Conservation (phyloP, 2,113 vertebrate species). For the Electrona antarctica region DNA sequence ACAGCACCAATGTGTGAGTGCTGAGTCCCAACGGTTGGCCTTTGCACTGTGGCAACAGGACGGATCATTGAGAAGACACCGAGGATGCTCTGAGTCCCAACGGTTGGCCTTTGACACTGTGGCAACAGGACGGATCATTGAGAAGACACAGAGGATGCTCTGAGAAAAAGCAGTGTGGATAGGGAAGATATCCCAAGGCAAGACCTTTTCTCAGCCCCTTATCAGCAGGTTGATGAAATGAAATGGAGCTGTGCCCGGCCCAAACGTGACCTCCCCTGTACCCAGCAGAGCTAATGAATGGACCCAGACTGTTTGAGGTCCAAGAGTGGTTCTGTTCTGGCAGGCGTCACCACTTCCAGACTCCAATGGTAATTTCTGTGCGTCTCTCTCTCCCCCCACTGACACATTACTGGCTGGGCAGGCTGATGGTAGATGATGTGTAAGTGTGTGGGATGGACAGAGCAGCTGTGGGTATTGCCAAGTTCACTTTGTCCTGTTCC, state of each 20-base stretch:
- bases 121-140: slow-evolving; percentile 5
- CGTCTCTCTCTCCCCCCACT: slow-evolving; percentile 26
- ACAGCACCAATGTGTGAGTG: background rate
- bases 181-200: background rate
- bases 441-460: slow-evolving; percentile 36
- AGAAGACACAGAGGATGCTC: slow-evolving; percentile 23
- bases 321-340: slow-evolving; percentile 32
- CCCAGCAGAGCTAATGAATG: slow-evolving; percentile 39
- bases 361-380: slow-evolving; percentile 47
- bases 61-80: slow-evolving; percentile 31
- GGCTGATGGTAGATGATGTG: slow-evolving; percentile 42
- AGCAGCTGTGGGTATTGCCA: slow-evolving; percentile 50
- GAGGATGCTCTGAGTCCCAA: slow-evolving; percentile 22
- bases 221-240: slow-evolving; percentile 36
- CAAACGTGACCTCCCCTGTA: slow-evolving; percentile 39
- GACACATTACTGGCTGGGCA: slow-evolving; percentile 57
- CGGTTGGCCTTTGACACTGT: background rate
- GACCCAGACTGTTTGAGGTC: slow-evolving; percentile 38
- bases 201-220: slow-evolving; percentile 25
- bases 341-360: slow-evolving; percentile 41
- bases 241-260: slow-evolving; percentile 16
- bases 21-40: slow-evolving; percentile 27
- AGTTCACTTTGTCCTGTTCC: slow-evolving; percentile 49
- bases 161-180: slow-evolving; percentile 30
- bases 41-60: background rate